Conservation (phyloP, 2,888 invertebrate species). For the Anthoptus insignis region DNA sequence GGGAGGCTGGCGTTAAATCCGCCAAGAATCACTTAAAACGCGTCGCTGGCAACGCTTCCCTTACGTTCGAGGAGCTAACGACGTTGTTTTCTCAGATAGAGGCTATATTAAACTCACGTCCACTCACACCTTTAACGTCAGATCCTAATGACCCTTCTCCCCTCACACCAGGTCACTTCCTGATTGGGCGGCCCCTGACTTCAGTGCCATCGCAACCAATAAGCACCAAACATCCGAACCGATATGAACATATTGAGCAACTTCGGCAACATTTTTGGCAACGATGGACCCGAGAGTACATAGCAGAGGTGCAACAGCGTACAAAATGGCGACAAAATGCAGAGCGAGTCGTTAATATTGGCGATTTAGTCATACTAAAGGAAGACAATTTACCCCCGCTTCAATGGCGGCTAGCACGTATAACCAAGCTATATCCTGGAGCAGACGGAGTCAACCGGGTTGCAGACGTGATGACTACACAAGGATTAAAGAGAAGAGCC, state of each 20-base stretch:
- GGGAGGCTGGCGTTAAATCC: too few species aligned
- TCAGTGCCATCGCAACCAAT: too few species aligned
- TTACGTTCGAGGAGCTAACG: too few species aligned
- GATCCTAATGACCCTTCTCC: too few species aligned
- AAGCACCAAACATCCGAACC: too few species aligned
- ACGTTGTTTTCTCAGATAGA: constrained; percentile 35
- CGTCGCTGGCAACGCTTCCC: too few species aligned
- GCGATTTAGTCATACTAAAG: constrained; percentile 21
- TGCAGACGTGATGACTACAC: constrained; percentile 22
- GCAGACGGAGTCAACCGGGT: constrained; percentile 40
- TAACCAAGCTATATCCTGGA: constrained; percentile 34
- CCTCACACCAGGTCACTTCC: too few species aligned
- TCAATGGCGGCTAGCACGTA: constrained; percentile 37
- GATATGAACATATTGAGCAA: too few species aligned
- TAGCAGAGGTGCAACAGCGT: background rate
- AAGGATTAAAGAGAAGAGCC: constrained; percentile 28
- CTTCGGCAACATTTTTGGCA: constrained; percentile 15
- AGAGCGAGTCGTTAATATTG: constrained; percentile 14
- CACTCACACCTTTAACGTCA: constrained; percentile 28
- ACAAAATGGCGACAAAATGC: background rate
- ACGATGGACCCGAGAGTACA: background rate
- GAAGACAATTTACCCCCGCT: constrained; percentile 33
- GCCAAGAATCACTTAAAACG: too few species aligned
- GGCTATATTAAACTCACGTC: constrained; percentile 32
- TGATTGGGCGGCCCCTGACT: too few species aligned